Base-by-base conservation (phyloP, 2,113 vertebrate species). In the Phainopepla nitens region DNA sequence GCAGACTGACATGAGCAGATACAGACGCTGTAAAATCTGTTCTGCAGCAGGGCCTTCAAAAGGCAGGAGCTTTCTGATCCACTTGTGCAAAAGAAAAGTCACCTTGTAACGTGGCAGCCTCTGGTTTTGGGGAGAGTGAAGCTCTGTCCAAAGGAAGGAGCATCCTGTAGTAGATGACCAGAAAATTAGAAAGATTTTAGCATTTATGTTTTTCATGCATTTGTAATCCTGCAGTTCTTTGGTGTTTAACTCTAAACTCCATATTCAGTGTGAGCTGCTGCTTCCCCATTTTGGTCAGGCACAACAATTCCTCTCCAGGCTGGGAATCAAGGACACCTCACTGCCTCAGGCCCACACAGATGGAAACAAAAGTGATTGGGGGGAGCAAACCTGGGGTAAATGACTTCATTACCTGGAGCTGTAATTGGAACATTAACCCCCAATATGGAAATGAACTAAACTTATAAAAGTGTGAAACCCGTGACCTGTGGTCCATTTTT, bases 401-500 rank as follows among this genome's bases (percentile, higher is more conserved):
- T 29, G 0, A 2, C n/a, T 47, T 60, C n/a, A 60, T 47, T 36
- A 36, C 4, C n/a, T 72, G 51, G 3, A 20, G 22, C 23, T 42
- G 23, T 4, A 72, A 42, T 11, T 42, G 70, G 7, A 1, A 56
- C 1, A 44, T 28, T 11, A 4, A 35, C n/a, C 2, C 18, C 24
- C 7, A 45, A 10, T 10, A 6, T 22, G 33, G 24, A 29, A 44
- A 44, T 13, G 18, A 19, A 17, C 6, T 18, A n/a, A n/a, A n/a
- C 2, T 22, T 16, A 13, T 22, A 13, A 22, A 51, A 42, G 11
- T n/a, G 5, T 28, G 18, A 22, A 42, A 42, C 4, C 36, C 1
- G 0, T n/a, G 22, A 33, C 10, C 16, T 0, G 0, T 16, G 1
- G 22, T 27, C 23, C 18, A 51, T 28, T 51, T 24, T 22, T 17